A percentile compares a stretch with the other conserved stretches of the same genome.
These are phyloP conservation scores for Venustaconcha ellipsiformis DNA, from an alignment of 1,140 invertebrate species.

Conservation along the genomic window DNA sequence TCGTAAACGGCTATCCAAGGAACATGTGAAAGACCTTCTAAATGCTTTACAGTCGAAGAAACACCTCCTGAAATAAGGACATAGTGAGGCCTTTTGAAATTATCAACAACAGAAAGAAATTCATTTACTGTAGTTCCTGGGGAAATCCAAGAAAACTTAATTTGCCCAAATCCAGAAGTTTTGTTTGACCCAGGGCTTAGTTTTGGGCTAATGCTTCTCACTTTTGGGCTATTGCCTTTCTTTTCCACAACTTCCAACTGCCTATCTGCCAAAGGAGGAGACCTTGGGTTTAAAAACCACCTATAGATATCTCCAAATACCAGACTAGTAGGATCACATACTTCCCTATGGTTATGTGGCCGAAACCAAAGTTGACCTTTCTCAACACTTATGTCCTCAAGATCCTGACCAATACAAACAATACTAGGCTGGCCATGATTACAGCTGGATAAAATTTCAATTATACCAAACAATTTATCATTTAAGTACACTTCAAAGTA, in stretches of 20 bases:
- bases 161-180: too few species aligned
- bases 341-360: not conserved
- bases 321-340: slow-evolving; percentile 8
- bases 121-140: too few species aligned
- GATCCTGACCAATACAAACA: not conserved
- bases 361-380: slow-evolving; percentile 19
- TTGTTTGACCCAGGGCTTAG: too few species aligned
- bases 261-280: too few species aligned
- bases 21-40: slow-evolving; percentile 8
- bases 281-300: slow-evolving; percentile 7
- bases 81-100: slow-evolving; percentile 1
- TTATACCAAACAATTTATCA: slow-evolving; percentile 11
- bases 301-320: slow-evolving; percentile 9
- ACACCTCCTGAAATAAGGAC: slow-evolving; percentile 17
- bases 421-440: slow-evolving; percentile 13
- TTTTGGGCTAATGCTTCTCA: too few species aligned
- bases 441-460: slow-evolving; percentile 22
- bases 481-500: not conserved
- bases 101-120: too few species aligned
- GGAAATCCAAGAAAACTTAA: too few species aligned
- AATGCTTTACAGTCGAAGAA: not conserved
- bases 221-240: too few species aligned
- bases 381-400: not conserved
- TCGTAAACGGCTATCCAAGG: slow-evolving; percentile 27
- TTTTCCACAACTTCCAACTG: too few species aligned